phyloP scores from a whole-genome alignment of 1,140 invertebrate species.

The Cotesia vestalis region DNA sequence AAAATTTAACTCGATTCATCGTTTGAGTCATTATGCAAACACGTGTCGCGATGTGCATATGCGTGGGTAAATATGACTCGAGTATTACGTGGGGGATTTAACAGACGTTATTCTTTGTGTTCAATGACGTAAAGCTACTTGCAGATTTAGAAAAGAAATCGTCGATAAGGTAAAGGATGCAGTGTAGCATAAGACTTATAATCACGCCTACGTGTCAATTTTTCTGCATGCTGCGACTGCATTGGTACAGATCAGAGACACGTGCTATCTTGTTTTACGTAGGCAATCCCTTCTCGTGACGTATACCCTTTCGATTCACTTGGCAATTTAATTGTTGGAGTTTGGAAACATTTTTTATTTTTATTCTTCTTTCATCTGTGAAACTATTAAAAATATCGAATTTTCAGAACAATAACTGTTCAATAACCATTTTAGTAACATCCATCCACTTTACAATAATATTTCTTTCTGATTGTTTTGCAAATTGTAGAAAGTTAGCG shows the following conservation, averaged over 20 bases:
- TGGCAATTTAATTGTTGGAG: neutral
- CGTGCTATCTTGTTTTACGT: neutral
- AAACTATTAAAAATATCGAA: neutral
- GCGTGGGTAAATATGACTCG: neutral
- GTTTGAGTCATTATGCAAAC: too few species aligned
- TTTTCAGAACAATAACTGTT: neutral
- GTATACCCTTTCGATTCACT: neutral
- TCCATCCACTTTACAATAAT: neutral
- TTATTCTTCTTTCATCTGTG: neutral
- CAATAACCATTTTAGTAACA: neutral
- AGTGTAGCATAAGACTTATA: neutral
- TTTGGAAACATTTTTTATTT: neutral
- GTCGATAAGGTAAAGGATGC: neutral
- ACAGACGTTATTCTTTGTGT: neutral
- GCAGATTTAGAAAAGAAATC: neutral
- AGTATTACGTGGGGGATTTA: neutral
- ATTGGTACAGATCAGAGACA: neutral
- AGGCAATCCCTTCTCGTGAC: neutral
- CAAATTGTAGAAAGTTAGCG: neutral
- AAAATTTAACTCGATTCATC: too few species aligned
- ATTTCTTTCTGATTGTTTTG: neutral
- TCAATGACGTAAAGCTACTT: slow-evolving; percentile 4
- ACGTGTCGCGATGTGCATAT: too few species aligned
- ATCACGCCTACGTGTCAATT: neutral
- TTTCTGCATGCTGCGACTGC: neutral